Base-by-base conservation (phyloP, 2,797 vertebrate species). In the Percopsis omiscomaycus region DNA sequence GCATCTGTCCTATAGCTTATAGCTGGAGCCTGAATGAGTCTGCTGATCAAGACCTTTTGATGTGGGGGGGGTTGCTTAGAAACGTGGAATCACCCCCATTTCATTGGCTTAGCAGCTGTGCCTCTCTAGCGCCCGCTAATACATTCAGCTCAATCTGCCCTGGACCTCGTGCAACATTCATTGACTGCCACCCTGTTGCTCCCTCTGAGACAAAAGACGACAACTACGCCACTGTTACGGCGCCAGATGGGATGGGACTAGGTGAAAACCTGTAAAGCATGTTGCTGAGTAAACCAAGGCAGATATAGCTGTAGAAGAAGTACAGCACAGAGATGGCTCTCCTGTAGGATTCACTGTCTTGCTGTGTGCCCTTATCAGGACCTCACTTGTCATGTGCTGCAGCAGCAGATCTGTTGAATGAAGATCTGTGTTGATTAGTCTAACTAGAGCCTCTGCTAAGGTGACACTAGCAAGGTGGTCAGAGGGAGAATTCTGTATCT, bases 71-170 rank as follows among this genome's bases (percentile, higher is more conserved):
- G 83, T 93, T 93, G 91, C 91, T 93, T 87, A 90, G 91, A 73
- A 90, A 92, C 91, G 74, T 88, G 88, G 85, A 89, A 88, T 91
- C 84, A 87, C 87, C 89, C 86, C 74, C 86, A 86, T 80, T 86
- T 86, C 68, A 71, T 80, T 81, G 71, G 2, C 42, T 22, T 79
- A 84, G 89, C 92, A 92, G 91, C 90, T 92, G 92, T 73, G 71
- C 77, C 88, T 84, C 84, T 89, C 84, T 75, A 83, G 71, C 84
- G 78, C 78, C 77, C 12, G 44, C 59, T 92, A 89, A 92, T 89
- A 77, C 88, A 91, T 91, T 92, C 87, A 89, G 87, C 84, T 80
- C 88, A 86, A 78, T 86, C 84, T 84, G 80, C 79, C 79, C 6
- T 29, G 66, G 79, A 79, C 85, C 89, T 82, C 77, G 79, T 86